Percentiles rank a stretch among this genome's conserved stretches.
Evolutionary conservation across 2,113 vertebrate species (phyloP).

Genomic region (Capricornis sumatraensis): DNA sequence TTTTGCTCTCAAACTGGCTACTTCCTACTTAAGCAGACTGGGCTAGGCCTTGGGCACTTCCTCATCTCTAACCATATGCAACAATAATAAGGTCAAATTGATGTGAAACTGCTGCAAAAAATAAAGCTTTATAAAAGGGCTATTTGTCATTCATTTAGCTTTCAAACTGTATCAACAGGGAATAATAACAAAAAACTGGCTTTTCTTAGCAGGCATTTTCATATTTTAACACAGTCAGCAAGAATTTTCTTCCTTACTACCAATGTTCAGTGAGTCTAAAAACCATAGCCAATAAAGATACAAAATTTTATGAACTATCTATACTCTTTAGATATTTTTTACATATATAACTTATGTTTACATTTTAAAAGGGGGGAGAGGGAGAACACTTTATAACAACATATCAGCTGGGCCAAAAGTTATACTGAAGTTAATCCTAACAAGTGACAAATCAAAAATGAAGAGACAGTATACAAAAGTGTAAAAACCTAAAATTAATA

Average conservation of each 20-base stretch:
- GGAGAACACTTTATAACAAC: constrained; percentile 32
- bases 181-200: not conserved
- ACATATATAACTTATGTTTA: not conserved
- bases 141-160: not conserved
- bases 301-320: not conserved
- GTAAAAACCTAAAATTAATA: constrained; percentile 33
- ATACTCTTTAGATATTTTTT: not conserved
- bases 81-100: not conserved
- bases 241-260: not conserved
- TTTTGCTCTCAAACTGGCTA: not conserved
- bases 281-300: not conserved
- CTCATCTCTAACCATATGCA: not conserved
- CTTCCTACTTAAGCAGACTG: not conserved
- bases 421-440: constrained; percentile 50
- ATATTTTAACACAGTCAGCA: not conserved
- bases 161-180: not conserved
- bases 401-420: constrained; percentile 10
- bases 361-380: constrained; percentile 4
- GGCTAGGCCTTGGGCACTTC: not conserved
- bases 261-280: not conserved
- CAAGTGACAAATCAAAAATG: constrained; percentile 56
- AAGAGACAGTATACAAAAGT: constrained; percentile 29
- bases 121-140: not conserved
- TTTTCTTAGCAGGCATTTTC: not conserved
- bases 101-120: not conserved